A percentile compares a stretch with the other conserved stretches of the same genome.
These are phyloP conservation scores for Echiichthys vipera DNA, from an alignment of 2,797 vertebrate genomes.

Conservation along the genomic window DNA sequence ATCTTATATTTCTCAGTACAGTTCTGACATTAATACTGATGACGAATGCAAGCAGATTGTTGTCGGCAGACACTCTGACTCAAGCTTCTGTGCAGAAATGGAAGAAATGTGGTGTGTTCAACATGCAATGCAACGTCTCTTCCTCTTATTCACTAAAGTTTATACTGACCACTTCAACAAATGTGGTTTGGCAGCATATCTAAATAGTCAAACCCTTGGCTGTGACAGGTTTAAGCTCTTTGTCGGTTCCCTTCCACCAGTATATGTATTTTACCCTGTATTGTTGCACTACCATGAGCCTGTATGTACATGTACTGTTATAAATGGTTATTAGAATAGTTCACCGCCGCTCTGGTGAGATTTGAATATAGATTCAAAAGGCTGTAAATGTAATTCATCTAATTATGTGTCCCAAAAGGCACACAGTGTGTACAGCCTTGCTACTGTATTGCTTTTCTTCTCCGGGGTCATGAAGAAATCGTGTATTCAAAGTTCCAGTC, in stretches of 20 bases:
- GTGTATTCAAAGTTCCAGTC: background rate
- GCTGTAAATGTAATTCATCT: background rate
- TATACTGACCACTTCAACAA: slow-evolving; percentile 19
- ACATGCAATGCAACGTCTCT: slow-evolving; percentile 16
- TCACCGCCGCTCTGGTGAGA: background rate
- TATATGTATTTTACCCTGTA: background rate
- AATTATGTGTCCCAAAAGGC: background rate
- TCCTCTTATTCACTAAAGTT: slow-evolving; percentile 28
- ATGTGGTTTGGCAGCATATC: slow-evolving; percentile 41
- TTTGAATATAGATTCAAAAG: background rate
- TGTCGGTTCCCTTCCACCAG: background rate
- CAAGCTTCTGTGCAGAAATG: slow-evolving; percentile 46
- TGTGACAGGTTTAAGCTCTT: too few relatives aligned
- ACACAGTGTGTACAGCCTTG: background rate
- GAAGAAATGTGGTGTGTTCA: slow-evolving; percentile 41
- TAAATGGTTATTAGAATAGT: background rate
- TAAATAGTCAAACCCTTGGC: background rate
- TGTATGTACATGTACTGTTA: background rate
- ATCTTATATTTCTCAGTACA: background rate
- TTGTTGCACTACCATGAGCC: background rate
- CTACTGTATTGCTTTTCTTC: background rate
- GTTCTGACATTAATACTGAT: background rate
- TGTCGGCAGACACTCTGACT: slow-evolving; percentile 43
- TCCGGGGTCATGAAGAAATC: background rate
- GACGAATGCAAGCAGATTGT: slow-evolving; percentile 19